A percentile compares a stretch with the other conserved stretches of the same genome.
Evolutionary conservation across 2,888 invertebrate species (phyloP).

Genomic region (Omphaloscelis lunosa): DNA sequence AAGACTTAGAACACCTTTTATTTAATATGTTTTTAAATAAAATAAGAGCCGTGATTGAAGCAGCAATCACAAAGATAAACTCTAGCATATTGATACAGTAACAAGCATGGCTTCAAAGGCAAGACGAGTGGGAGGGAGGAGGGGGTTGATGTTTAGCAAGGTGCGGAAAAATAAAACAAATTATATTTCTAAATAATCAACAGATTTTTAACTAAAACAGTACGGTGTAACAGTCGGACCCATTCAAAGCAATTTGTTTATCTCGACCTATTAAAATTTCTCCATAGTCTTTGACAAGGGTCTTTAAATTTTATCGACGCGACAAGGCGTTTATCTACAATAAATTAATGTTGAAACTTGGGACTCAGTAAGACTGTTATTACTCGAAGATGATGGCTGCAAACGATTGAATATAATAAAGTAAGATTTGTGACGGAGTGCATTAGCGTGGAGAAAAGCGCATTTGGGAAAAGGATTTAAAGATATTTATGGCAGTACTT

Average conservation of each 20-base stretch:
- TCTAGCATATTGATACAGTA: neutral
- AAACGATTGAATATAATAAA: slow-evolving; percentile 11
- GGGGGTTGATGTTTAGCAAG: neutral
- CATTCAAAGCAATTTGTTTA: slow-evolving; percentile 68
- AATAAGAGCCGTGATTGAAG: too few relatives aligned
- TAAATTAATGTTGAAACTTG: slow-evolving; percentile 37
- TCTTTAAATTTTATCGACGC: slow-evolving; percentile 70
- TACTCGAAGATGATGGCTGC: slow-evolving; percentile 30
- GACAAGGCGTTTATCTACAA: slow-evolving; percentile 53
- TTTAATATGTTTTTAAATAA: too few relatives aligned
- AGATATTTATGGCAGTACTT: neutral
- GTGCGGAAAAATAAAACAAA: neutral
- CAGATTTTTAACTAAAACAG: neutral
- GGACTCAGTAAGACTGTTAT: slow-evolving; percentile 26
- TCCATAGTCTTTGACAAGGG: slow-evolving; percentile 67
- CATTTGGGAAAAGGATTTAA: neutral
- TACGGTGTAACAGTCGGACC: slow-evolving; percentile 53
- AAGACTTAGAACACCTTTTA: neutral
- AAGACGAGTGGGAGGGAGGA: too few relatives aligned
- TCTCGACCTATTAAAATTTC: slow-evolving; percentile 69
- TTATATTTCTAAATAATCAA: neutral
- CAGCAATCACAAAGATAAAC: too few relatives aligned
- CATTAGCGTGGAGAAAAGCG: neutral
- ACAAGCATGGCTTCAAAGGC: neutral
- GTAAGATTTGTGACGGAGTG: neutral